phyloP scores from a whole-genome alignment of 2,797 vertebrate species.

The Melanotaenia boesemani region DNA sequence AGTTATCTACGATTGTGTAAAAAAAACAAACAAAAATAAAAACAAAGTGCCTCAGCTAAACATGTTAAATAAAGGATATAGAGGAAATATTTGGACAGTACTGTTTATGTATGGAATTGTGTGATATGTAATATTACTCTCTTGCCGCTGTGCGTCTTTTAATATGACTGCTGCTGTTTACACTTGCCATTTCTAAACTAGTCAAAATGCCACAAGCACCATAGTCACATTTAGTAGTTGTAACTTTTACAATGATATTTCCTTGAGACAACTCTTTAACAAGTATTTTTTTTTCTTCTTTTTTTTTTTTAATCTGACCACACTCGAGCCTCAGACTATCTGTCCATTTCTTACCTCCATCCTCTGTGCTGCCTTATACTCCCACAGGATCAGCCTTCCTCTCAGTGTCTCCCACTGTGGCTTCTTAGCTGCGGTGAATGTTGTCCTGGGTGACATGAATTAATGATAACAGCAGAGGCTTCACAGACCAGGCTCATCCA shows the following conservation, averaged over 20 bases:
- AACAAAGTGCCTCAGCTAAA: neutral
- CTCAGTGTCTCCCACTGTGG: conserved; percentile 65
- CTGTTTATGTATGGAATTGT: neutral
- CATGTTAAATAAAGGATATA: neutral
- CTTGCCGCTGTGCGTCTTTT: neutral
- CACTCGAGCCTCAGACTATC: conserved; percentile 20
- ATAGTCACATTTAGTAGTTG: no score
- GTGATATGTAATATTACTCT: neutral
- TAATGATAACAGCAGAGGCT: conserved; percentile 81
- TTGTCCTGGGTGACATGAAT: conserved; percentile 81
- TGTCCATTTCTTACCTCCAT: conserved; percentile 17
- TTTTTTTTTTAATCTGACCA: conserved; percentile 35
- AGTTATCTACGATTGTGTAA: neutral
- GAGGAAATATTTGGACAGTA: neutral
- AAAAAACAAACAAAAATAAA: neutral
- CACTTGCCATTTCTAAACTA: neutral
- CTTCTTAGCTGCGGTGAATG: conserved; percentile 63
- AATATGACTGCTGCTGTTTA: neutral
- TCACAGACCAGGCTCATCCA: conserved; percentile 67
- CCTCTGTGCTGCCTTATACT: conserved; percentile 56
- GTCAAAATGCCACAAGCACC: neutral
- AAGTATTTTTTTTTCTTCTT: conserved; percentile 19
- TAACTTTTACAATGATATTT: conserved; percentile 1
- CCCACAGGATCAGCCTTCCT: conserved; percentile 66
- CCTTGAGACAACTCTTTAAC: neutral